Evolutionary conservation across 2,113 vertebrate genomes (phyloP), one percentile per base, ranked within the genome.

Genomic region (Carlito syrichta): DNA sequence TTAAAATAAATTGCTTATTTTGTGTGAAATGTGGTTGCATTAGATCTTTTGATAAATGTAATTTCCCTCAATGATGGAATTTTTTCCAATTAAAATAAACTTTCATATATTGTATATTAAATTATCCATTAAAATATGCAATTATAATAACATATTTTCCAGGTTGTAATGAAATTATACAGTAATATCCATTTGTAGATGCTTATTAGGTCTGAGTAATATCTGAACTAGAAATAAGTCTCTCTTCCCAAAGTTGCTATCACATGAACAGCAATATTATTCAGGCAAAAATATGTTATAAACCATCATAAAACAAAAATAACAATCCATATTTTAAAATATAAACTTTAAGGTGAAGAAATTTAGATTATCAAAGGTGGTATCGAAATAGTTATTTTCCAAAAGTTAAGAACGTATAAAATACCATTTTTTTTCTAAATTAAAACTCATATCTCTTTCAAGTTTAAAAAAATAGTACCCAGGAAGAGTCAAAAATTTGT

Each of bases 1-100:
- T 95, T 86, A 97, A 95, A 97, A 96, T 91, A 95, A 97, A 96
- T 86, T 94, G 86, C 89, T 97, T 93, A 96, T 89, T 95, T 96
- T 95, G 69, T 93, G 73, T 96, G 74, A 95, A 94, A 93, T 85
- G 58, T 30, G 32, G 45, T 63, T 83, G 68, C 12, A 93, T 79
- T 71, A 91, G 43, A 91, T 93, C 74, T 89, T 97, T 84, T 91
- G 77, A 96, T 94, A 94, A 96, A 96, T 94, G 54, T 86, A 62
- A 89, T 86, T 86, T 84, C 32, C 66, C 63, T 93, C 32, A 60
- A 58, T 97, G 78, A 89, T 84, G 13, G 93, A 78, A 30, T 69
- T 84, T 74, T 96, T 92, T 71, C 60, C 89, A 94, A 93, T 96
- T 96, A 95, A 95, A 97, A 93, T 91, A 86, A 94, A 96, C 22